phyloP scores from a whole-genome alignment of 2,888 invertebrate species.

The Xanthorhoe designata region DNA sequence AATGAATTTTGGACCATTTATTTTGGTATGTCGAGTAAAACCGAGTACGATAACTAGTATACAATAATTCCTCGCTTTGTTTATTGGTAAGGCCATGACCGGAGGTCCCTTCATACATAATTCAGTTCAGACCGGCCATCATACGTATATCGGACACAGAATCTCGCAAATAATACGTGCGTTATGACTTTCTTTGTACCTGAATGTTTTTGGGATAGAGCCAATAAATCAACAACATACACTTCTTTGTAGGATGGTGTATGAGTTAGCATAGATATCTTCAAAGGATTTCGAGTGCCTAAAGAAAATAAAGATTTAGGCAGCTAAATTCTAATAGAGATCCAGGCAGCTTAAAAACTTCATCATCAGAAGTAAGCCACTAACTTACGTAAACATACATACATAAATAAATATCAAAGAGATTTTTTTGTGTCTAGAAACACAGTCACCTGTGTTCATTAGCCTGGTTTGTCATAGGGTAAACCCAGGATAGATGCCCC shows the following conservation, averaged over 20 bases:
- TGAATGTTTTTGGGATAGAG: slow-evolving; percentile 29
- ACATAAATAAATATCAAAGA: too few relatives aligned
- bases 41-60: slow-evolving; percentile 10
- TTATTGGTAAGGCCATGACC: slow-evolving; percentile 28
- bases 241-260: background rate
- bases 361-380: too few relatives aligned
- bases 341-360: too few relatives aligned
- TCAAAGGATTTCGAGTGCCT: too few relatives aligned
- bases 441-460: too few relatives aligned
- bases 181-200: slow-evolving; percentile 45
- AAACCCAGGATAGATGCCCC: too few relatives aligned
- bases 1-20: too few relatives aligned
- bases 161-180: slow-evolving; percentile 56
- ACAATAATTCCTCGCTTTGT: slow-evolving; percentile 30
- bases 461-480: too few relatives aligned
- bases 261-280: background rate
- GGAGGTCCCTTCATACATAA: slow-evolving; percentile 60
- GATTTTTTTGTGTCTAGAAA: too few relatives aligned
- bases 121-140: slow-evolving; percentile 62
- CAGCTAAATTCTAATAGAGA: too few relatives aligned
- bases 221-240: slow-evolving; percentile 1
- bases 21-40: background rate
- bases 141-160: slow-evolving; percentile 58
- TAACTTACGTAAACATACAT: too few relatives aligned
- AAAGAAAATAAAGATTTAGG: too few relatives aligned